Evolutionary conservation across 2,113 vertebrate species (phyloP).

Genomic region (Apaloderma vittatum): DNA sequence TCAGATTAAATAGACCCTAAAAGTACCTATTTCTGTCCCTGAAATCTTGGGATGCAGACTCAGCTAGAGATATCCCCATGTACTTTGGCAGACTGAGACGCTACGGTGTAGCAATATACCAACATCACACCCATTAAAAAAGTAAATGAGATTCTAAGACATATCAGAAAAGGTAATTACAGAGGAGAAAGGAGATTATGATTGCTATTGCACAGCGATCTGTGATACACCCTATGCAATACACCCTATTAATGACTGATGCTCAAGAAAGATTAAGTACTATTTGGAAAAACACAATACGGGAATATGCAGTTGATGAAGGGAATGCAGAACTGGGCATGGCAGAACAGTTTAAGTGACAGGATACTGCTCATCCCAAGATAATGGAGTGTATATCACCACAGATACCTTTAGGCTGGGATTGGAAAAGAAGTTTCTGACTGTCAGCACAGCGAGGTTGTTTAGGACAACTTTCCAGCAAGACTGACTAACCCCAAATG

Average conservation of each 20-base stretch:
- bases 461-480: neutral
- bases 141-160: neutral
- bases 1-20: neutral
- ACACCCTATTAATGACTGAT: neutral
- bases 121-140: neutral
- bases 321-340: neutral
- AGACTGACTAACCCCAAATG: neutral
- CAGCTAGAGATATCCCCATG: neutral
- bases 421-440: neutral
- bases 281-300: neutral
- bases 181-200: neutral
- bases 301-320: neutral
- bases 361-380: neutral
- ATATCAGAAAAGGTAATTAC: neutral
- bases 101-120: neutral
- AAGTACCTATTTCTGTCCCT: neutral
- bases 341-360: neutral
- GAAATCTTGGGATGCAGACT: neutral
- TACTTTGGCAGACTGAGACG: neutral
- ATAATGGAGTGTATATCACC: neutral
- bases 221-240: neutral
- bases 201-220: neutral
- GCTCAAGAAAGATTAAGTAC: neutral
- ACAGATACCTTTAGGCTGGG: neutral
- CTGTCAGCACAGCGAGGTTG: neutral